A percentile compares a stretch with the other conserved stretches of the same genome.
Evolutionary conservation across 1,140 invertebrate species (phyloP).

Genomic region (Bombus waltoni): DNA sequence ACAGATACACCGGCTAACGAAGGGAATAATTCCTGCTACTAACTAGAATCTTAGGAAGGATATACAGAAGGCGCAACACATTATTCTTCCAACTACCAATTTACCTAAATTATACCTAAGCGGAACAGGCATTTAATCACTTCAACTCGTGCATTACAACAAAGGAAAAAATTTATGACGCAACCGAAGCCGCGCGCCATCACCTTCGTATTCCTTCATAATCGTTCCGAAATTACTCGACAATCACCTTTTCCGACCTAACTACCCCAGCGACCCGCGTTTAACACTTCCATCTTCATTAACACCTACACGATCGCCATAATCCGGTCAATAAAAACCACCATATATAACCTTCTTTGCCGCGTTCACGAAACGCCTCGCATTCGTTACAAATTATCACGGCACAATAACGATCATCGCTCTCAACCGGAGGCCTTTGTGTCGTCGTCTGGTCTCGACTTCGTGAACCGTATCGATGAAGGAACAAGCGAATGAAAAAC

Average conservation of each 20-base stretch:
- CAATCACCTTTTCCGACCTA: neutral
- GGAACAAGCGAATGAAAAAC: neutral
- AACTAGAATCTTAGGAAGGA: too few relatives aligned
- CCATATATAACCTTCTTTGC: neutral
- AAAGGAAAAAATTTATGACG: too few relatives aligned
- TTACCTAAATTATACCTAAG: too few relatives aligned
- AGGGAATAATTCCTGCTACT: too few relatives aligned
- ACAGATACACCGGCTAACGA: too few relatives aligned
- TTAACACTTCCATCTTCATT: neutral
- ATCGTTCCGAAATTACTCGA: neutral
- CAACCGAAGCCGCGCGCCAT: too few relatives aligned
- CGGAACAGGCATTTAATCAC: too few relatives aligned
- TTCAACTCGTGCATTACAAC: too few relatives aligned
- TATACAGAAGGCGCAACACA: too few relatives aligned
- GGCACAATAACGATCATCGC: neutral
- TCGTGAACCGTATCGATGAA: neutral
- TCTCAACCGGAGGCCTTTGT: neutral
- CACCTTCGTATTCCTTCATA: too few relatives aligned
- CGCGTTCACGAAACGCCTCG: conserved; percentile 9
- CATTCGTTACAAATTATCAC: conserved; percentile 24
- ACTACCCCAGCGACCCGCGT: neutral
- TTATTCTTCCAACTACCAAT: too few relatives aligned
- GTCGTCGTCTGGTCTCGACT: neutral
- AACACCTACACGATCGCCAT: neutral
- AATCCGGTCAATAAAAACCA: neutral